Conservation (phyloP, 2,797 vertebrate genomes). For the Periparus ater region DNA sequence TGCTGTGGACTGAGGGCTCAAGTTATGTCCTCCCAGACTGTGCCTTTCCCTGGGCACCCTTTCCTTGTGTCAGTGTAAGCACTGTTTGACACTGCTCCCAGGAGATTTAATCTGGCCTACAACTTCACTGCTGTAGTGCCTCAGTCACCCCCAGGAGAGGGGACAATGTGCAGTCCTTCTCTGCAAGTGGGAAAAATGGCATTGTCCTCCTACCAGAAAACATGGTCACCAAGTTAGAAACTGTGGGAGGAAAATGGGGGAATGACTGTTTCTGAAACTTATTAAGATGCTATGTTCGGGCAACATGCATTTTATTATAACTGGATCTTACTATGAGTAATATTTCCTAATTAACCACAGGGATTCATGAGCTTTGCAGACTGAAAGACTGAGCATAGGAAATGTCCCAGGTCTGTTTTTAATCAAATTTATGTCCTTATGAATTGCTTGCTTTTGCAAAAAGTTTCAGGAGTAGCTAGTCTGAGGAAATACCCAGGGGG, state of each 20-base stretch:
- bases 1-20: background rate
- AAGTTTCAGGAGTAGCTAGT: background rate
- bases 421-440: conserved; percentile 26
- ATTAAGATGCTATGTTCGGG: background rate
- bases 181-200: background rate
- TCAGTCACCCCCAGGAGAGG: background rate
- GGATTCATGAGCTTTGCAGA: conserved; percentile 22
- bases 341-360: conserved; percentile 56
- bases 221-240: background rate
- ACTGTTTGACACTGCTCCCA: background rate
- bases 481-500: background rate
- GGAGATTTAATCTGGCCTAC: background rate
- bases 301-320: conserved; percentile 24
- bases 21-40: background rate
- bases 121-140: background rate
- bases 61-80: background rate
- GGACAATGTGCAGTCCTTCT: background rate
- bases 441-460: conserved; percentile 27
- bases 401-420: conserved; percentile 30
- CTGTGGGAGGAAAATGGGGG: background rate
- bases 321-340: conserved; percentile 32
- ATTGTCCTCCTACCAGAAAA: background rate
- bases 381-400: conserved; percentile 13
- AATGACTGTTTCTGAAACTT: conserved; percentile 19
- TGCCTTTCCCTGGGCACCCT: background rate